These are phyloP conservation scores for Podarcis cretensis DNA, from an alignment of 2,113 vertebrate species.

Conservation along the genomic window DNA sequence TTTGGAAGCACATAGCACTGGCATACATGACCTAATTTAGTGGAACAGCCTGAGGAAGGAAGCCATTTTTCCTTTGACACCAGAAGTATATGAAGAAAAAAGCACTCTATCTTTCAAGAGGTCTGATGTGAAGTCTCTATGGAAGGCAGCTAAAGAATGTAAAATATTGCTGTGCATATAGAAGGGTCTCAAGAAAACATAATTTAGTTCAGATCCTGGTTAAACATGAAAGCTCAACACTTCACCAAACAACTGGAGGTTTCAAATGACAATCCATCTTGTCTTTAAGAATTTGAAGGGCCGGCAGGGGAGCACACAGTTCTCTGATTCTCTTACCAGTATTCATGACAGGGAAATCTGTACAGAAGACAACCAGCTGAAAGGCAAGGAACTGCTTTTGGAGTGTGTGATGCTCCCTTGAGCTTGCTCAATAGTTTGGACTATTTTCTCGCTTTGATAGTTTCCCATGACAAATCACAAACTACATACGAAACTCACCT, in stretches of 20 bases:
- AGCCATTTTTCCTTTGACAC: not conserved
- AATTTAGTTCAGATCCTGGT: not conserved
- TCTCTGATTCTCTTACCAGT: not conserved
- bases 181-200: not conserved
- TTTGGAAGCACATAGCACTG: not conserved
- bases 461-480: not conserved
- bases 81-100: not conserved
- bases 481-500: not conserved
- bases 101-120: not conserved
- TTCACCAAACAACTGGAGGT: not conserved
- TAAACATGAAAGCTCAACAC: not conserved
- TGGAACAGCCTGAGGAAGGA: not conserved
- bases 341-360: not conserved
- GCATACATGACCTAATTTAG: not conserved
- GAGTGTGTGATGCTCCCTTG: too few species aligned
- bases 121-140: not conserved
- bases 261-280: not conserved
- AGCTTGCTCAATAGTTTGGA: not conserved
- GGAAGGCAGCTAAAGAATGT: not conserved
- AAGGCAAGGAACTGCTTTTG: not conserved
- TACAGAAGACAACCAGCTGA: not conserved
- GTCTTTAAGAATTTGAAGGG: not conserved
- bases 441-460: not conserved
- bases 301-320: not conserved
- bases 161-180: not conserved